Conservation (phyloP, 2,888 invertebrate species). For the Cacoxenus indagator region DNA sequence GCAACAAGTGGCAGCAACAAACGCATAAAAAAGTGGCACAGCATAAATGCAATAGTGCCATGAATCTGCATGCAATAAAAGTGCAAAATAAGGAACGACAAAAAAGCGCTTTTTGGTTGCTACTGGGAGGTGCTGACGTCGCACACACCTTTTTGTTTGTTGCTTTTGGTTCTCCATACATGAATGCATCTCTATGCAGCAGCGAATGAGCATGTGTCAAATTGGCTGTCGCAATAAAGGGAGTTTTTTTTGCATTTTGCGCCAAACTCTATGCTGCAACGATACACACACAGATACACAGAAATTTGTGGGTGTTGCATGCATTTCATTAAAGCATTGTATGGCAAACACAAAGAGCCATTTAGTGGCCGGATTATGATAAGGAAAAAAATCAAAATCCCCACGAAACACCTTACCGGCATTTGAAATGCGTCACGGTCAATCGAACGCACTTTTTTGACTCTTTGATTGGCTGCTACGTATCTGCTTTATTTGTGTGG, state of each 20-base stretch:
- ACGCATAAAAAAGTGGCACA: not conserved
- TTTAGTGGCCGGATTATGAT: constrained; percentile 41
- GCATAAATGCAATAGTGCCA: not conserved
- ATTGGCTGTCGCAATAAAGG: not conserved
- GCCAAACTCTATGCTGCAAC: not conserved
- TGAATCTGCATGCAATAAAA: not conserved
- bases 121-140: not conserved
- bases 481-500: not conserved
- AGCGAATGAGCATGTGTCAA: not conserved
- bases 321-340: not conserved
- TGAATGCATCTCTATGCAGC: not conserved
- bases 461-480: not conserved
- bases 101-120: not conserved
- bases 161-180: not conserved
- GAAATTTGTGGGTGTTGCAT: not conserved
- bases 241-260: constrained; percentile 17
- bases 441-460: not conserved
- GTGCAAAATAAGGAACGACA: not conserved
- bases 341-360: constrained; percentile 22
- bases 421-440: not conserved
- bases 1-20: not conserved
- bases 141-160: not conserved
- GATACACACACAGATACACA: not conserved
- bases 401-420: not conserved
- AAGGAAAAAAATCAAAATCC: not conserved